Evolutionary conservation across 2,113 vertebrate genomes (phyloP).

Genomic region (Peromyscus maniculatus): DNA sequence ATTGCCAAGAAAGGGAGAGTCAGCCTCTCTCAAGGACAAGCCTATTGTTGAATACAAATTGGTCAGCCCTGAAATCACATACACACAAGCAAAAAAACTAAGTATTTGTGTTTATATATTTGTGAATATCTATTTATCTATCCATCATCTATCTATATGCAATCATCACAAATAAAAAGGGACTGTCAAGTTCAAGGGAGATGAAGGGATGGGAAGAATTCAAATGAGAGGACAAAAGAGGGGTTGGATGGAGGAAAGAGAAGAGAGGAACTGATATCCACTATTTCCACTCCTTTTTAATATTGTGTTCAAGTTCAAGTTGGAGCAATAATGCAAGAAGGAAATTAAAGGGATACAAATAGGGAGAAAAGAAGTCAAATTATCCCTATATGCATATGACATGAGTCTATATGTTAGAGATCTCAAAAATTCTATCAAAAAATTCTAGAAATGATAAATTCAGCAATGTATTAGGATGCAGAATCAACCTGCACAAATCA

Average conservation of each 20-base stretch:
- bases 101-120: not conserved
- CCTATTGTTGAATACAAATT: not conserved
- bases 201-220: not conserved
- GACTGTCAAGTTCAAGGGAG: not conserved
- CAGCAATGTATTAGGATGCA: not conserved
- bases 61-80: not conserved
- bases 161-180: not conserved
- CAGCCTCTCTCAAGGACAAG: not conserved
- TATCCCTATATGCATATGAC: not conserved
- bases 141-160: not conserved
- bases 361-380: not conserved
- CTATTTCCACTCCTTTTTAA: not conserved
- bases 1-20: not conserved
- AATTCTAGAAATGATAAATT: not conserved
- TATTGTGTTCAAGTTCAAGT: not conserved
- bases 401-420: not conserved
- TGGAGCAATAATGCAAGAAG: not conserved
- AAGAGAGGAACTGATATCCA: not conserved
- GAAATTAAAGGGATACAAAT: not conserved
- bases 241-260: not conserved
- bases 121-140: too few species aligned
- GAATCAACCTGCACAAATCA: not conserved
- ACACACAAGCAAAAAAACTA: not conserved
- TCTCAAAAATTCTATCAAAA: not conserved
- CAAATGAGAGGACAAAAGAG: not conserved